Base-by-base conservation (phyloP, 1,140 invertebrate species). In the Drosophila punjabiensis region DNA sequence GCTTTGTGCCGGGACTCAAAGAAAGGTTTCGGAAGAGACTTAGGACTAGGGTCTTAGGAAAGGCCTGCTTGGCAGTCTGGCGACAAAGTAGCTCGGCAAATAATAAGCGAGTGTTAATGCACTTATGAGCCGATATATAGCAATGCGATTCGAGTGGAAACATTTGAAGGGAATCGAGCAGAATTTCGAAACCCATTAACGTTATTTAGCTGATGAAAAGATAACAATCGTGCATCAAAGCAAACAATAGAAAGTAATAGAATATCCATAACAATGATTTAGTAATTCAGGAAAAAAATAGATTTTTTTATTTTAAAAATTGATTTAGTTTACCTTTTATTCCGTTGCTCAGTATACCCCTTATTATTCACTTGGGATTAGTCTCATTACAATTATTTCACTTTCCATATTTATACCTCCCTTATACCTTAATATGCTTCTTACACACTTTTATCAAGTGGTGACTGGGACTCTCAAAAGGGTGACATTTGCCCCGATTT, bases 71-170 rank as follows among this genome's bases (percentile, higher is more conserved):
- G 32, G 33, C 59, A 64, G 35, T 45, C 32, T 45, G 63, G 41
- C 20, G n/a, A n/a, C 30, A 43, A 82, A 86, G 52, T 70, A 77
- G 71, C 65, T 79, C 9, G 18, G 76, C 58, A 74, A 64, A 81
- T 56, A 66, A 55, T 59, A 81, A 68, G 70, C 69, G 37, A 4
- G 76, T 68, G 64, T 53, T 71, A 62, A 76, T 48, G 69, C 65
- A 55, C 32, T 61, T 64, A 47, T 35, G 52, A 35, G 32, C 45
- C 28, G 20, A 78, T 39, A 59, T 52, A 62, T 24, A n/a, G 59
- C 32, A 45, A 43, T 30, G 63, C 47, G 20, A 50, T 69, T 45
- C 39, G 18, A 55, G 14, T 33, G n/a, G 14, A 69, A 43, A 24
- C 41, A 7, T 20, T 48, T 60, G 13, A 14, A 16, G 10, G 20